Evolutionary conservation across 1,140 invertebrate species (phyloP).

Genomic region (Drosophila pectinifera): DNA sequence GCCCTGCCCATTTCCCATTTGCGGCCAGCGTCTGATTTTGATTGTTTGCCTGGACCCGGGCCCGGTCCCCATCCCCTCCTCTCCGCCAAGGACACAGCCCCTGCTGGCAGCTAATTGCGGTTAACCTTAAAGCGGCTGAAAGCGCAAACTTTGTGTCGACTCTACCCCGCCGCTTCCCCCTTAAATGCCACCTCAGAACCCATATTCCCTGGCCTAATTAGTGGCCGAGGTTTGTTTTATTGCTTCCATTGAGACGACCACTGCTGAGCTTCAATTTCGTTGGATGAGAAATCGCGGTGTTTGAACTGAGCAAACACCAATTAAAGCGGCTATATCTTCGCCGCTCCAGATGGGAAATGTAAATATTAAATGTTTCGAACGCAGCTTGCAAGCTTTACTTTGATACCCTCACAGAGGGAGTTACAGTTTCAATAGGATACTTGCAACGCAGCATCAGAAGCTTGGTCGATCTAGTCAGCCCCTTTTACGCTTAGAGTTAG

Average conservation of each 20-base stretch:
- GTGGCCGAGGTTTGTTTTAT: slow-evolving; percentile 29
- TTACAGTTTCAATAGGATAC: background rate
- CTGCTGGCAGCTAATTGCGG: slow-evolving; percentile 42
- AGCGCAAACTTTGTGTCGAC: slow-evolving; percentile 33
- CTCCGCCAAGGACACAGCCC: background rate
- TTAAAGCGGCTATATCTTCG: slow-evolving; percentile 3
- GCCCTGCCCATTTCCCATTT: slow-evolving; percentile 18
- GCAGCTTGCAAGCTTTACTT: too few species aligned
- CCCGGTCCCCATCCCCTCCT: background rate
- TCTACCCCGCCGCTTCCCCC: background rate
- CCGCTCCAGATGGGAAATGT: background rate
- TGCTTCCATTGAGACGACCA: slow-evolving; percentile 14
- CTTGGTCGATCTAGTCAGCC: too few species aligned
- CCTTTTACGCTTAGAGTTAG: too few species aligned
- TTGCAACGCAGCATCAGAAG: too few species aligned
- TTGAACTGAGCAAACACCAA: background rate
- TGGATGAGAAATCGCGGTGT: slow-evolving; percentile 5
- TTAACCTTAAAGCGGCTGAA: slow-evolving; percentile 54
- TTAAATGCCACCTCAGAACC: slow-evolving; percentile 3
- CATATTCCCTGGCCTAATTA: slow-evolving; percentile 48
- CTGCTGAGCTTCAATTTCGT: background rate
- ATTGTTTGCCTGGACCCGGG: slow-evolving; percentile 31
- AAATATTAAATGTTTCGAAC: background rate
- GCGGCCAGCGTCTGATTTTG: slow-evolving; percentile 40
- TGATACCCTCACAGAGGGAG: background rate